Conservation (phyloP, 1,140 invertebrate species). For the Cydia amplana region DNA sequence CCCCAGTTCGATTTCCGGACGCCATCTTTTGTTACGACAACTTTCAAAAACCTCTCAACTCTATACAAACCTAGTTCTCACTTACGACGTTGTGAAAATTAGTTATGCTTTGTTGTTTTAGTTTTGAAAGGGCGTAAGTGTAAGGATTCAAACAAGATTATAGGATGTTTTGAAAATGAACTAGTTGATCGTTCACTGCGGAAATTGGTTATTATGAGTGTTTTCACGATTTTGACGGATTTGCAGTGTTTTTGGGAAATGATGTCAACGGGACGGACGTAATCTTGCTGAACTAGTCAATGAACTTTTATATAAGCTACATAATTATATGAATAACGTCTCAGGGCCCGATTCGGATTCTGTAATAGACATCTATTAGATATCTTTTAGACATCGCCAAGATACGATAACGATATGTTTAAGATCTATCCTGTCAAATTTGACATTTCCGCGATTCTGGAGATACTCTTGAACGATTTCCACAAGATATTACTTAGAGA, state of each 20-base stretch:
- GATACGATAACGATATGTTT: too few species aligned
- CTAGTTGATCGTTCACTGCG: not conserved
- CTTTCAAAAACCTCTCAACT: not conserved
- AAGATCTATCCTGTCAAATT: too few species aligned
- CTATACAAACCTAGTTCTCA: not conserved
- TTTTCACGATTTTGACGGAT: slow-evolving; percentile 16
- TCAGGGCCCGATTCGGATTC: too few species aligned
- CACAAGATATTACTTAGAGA: too few species aligned
- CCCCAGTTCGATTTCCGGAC: not conserved
- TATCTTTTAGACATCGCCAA: too few species aligned
- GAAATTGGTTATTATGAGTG: not conserved
- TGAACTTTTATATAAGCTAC: not conserved
- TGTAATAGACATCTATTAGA: too few species aligned
- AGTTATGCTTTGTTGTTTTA: not conserved
- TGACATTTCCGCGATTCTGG: too few species aligned
- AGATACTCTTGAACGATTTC: too few species aligned
- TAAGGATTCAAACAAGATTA: not conserved
- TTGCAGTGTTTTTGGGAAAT: slow-evolving; percentile 1
- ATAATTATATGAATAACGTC: too few species aligned
- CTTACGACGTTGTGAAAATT: not conserved
- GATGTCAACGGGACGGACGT: not conserved
- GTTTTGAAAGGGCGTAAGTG: not conserved
- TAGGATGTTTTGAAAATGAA: not conserved
- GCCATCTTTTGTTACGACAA: not conserved
- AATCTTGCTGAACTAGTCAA: not conserved